Conservation (phyloP, 2,888 invertebrate species). For the Epistrophella euchroma region DNA sequence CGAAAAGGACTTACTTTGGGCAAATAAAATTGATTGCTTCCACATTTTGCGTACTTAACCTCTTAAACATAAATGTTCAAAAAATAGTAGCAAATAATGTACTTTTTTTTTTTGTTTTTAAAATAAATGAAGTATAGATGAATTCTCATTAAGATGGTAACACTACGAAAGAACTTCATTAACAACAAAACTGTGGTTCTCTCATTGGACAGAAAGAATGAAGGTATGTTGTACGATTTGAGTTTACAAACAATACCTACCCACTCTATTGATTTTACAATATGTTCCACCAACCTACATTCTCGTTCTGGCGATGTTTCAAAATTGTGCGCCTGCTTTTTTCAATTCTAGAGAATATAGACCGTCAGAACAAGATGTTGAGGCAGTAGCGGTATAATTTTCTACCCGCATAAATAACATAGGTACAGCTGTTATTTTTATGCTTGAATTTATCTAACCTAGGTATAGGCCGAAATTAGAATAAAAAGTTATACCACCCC, state of each 20-base stretch:
- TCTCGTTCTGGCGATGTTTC: conserved; percentile 60
- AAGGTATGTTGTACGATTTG: conserved; percentile 5
- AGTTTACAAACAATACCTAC: conserved; percentile 8
- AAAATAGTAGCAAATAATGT: no score
- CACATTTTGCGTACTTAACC: no score
- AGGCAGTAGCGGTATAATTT: conserved; percentile 70
- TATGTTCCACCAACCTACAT: conserved; percentile 63
- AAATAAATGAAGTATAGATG: neutral
- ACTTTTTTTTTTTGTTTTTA: neutral
- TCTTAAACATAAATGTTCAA: no score
- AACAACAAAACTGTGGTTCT: conserved; percentile 3
- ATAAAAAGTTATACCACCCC: conserved; percentile 19
- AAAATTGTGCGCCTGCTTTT: conserved; percentile 65
- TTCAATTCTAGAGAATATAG: conserved; percentile 33
- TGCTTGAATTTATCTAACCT: conserved; percentile 56
- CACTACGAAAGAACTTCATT: conserved; percentile 12
- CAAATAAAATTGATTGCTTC: no score
- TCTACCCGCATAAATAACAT: conserved; percentile 62
- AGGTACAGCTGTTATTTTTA: conserved; percentile 60
- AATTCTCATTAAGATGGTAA: neutral
- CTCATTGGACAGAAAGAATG: neutral
- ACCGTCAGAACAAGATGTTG: conserved; percentile 65
- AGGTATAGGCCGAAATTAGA: conserved; percentile 55
- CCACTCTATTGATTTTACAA: conserved; percentile 66
- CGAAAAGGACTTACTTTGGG: no score